Evolutionary conservation across 2,113 vertebrate genomes (phyloP), one percentile per base, ranked within the genome.

Genomic region (Cygnus atratus): DNA sequence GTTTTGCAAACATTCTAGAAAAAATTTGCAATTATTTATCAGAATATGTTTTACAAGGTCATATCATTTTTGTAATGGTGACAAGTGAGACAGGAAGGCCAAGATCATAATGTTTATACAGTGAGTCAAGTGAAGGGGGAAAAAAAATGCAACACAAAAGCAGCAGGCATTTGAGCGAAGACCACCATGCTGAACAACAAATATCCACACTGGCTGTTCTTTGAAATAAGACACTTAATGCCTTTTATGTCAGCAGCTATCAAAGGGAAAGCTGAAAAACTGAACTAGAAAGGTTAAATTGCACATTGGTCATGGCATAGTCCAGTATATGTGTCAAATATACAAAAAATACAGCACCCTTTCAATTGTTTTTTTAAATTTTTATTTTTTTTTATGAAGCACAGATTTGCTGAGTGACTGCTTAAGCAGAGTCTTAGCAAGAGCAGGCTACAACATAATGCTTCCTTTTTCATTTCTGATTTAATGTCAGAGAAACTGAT

Each of bases 181-280:
- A 75, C 87, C 89, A 92, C 95, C 92, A 29, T 54, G 91, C 58
- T 92, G 54, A 88, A 93, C 82, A 90, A 75, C 75, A 92, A 80
- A 71, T 91, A 93, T 29, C 80, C 48, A 44, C n/a, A 7, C 41
- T 85, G 46, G 10, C 61, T 77, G 13, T 26, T 90, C 93, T 96
- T 96, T 95, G 87, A 96, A 96, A 65, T 89, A 24, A 78, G 85
- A 77, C n/a, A 59, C 79, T 85, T 86, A 78, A 85, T 95, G 72
- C 57, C 58, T 93, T 92, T 93, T 61, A 79, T 87, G 87, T 94
- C 83, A 80, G 57, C 78, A 72, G 87, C 91, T 94, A 93, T 80
- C 63, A 92, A 76, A 96, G 87, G 44, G 72, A 88, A 92, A 86
- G 73, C 46, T n/a, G 29, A 66, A 93, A 70, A 80, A 90, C 20